Evolutionary conservation across 2,888 invertebrate species (phyloP).

Genomic region (Mystacides longicornis): DNA sequence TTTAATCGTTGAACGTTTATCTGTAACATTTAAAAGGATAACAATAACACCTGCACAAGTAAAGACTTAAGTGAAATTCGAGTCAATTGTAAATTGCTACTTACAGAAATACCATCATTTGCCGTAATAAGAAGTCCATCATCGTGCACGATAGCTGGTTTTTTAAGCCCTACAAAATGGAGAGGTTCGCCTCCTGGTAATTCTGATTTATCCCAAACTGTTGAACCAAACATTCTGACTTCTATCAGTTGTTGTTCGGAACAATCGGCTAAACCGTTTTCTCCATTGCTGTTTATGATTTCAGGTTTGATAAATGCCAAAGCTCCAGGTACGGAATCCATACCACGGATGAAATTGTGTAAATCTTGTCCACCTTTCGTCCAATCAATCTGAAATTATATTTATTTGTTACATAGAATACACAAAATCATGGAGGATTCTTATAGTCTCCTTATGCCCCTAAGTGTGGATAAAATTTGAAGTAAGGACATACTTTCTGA

Average conservation of each 20-base stretch:
- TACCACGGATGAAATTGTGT: constrained; percentile 88
- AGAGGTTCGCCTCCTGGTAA: constrained; percentile 52
- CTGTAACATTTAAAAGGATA: constrained; percentile 39
- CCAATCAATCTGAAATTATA: constrained; percentile 56
- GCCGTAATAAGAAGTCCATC: constrained; percentile 75
- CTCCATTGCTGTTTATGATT: constrained; percentile 31
- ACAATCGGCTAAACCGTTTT: constrained; percentile 34
- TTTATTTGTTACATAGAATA: background rate
- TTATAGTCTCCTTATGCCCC: background rate
- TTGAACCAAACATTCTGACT: constrained; percentile 74
- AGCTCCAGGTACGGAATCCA: constrained; percentile 94
- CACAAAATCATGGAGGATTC: background rate
- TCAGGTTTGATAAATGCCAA: constrained; percentile 43
- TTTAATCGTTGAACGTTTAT: constrained; percentile 71
- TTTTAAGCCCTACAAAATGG: constrained; percentile 52
- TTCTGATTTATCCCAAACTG: constrained; percentile 53
- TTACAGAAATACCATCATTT: constrained; percentile 69
- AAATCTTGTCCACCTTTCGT: constrained; percentile 61
- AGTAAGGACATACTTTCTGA: background rate
- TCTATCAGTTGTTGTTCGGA: constrained; percentile 49
- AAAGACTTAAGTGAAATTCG: too few relatives aligned
- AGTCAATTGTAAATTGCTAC: too few relatives aligned
- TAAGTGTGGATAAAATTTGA: background rate
- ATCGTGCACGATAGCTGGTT: constrained; percentile 64
- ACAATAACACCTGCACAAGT: too few relatives aligned